These are phyloP conservation scores for Mythimna vitellina DNA, from an alignment of 2,888 invertebrate genomes.

Conservation along the genomic window DNA sequence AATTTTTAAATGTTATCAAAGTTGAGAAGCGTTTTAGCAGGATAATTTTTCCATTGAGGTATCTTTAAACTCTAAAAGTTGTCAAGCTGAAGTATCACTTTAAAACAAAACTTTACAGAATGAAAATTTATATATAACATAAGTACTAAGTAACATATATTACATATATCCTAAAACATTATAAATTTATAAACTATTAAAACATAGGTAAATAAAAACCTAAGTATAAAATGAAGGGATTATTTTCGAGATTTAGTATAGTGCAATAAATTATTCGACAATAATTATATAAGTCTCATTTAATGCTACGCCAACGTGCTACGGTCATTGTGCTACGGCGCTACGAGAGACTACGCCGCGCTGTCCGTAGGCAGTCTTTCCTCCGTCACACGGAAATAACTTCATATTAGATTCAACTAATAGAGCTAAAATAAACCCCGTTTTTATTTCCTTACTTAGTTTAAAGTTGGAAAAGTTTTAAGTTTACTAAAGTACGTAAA, in stretches of 20 bases:
- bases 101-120: too few species aligned
- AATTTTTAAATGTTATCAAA: neutral
- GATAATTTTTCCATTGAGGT: too few species aligned
- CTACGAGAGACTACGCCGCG: slow-evolving; percentile 20
- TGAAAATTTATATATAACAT: neutral
- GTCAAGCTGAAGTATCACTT: too few species aligned
- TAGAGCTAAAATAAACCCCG: neutral
- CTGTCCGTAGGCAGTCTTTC: slow-evolving; percentile 25
- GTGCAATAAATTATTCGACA: slow-evolving; percentile 7
- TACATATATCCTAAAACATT: neutral
- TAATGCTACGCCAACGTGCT: slow-evolving; percentile 16
- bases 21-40: too few species aligned
- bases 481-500: neutral
- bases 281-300: neutral
- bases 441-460: neutral
- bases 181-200: neutral
- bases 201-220: neutral
- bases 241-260: neutral
- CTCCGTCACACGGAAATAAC: slow-evolving; percentile 8
- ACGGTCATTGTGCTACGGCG: slow-evolving; percentile 8
- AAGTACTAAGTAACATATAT: neutral
- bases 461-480: neutral
- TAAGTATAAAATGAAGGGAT: neutral
- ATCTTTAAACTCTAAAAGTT: too few species aligned
- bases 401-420: neutral